Evolutionary conservation across 2,888 invertebrate genomes (phyloP).

Genomic region (Hydrotaea cyrtoneurina): DNA sequence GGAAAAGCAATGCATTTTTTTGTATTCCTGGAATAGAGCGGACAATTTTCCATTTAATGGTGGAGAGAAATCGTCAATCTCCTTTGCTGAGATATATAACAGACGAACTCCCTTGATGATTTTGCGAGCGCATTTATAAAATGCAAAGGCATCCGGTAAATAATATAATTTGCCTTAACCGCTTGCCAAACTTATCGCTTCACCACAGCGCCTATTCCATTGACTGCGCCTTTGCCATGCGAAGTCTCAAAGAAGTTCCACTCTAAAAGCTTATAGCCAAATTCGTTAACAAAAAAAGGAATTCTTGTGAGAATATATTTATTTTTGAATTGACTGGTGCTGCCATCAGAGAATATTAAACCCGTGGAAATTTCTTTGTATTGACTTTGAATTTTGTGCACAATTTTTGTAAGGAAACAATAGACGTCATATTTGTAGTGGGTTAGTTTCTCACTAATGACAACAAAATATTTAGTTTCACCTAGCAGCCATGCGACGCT

Average conservation of each 20-base stretch:
- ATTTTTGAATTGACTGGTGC: slow-evolving; percentile 54
- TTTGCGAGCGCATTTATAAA: slow-evolving; percentile 51
- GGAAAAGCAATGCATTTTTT: slow-evolving; percentile 55
- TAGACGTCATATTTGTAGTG: slow-evolving; percentile 56
- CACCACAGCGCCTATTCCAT: too few relatives aligned
- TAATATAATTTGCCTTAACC: slow-evolving; percentile 52
- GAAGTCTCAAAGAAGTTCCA: slow-evolving; percentile 61
- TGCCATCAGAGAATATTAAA: slow-evolving; percentile 56
- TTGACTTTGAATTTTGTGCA: slow-evolving; percentile 32
- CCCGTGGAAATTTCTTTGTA: slow-evolving; percentile 42
- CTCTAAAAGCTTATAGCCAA: slow-evolving; percentile 45
- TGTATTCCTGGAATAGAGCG: slow-evolving; percentile 51
- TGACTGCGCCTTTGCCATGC: too few relatives aligned
- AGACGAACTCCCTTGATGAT: slow-evolving; percentile 36
- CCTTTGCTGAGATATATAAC: slow-evolving; percentile 23
- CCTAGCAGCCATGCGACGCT: slow-evolving; percentile 53
- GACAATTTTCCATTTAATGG: slow-evolving; percentile 49
- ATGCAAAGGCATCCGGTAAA: slow-evolving; percentile 56
- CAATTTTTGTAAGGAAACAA: slow-evolving; percentile 56
- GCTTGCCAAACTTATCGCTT: too few relatives aligned
- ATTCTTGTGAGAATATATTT: slow-evolving; percentile 59
- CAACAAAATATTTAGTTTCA: slow-evolving; percentile 54
- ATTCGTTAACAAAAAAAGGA: slow-evolving; percentile 50
- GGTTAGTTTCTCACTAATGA: slow-evolving; percentile 47
- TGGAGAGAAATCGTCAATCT: slow-evolving; percentile 55